phyloP scores from a whole-genome alignment of 2,113 vertebrate species.

The Conger conger region DNA sequence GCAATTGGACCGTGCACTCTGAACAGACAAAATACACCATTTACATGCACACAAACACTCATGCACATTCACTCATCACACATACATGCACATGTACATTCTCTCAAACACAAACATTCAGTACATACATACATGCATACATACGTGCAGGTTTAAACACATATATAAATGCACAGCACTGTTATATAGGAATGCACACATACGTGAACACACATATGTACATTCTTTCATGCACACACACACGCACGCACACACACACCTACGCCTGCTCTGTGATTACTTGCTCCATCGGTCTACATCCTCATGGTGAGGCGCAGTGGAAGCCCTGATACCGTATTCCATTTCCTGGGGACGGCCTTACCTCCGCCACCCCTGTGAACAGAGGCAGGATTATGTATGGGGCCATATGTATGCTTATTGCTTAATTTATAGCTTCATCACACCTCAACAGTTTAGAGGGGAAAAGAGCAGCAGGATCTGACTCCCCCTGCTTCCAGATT shows the following conservation, averaged over 20 bases:
- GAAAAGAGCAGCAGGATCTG: background rate
- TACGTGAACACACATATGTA: background rate
- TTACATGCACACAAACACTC: background rate
- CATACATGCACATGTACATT: background rate
- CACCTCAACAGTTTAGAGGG: background rate
- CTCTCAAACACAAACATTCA: no score
- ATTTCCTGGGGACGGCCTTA: background rate
- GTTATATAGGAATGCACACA: no score
- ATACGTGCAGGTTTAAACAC: no score
- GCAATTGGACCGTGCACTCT: background rate
- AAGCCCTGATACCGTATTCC: background rate
- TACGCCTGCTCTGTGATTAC: conserved; percentile 10
- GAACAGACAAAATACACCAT: background rate
- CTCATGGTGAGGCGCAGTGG: background rate
- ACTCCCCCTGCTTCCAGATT: background rate
- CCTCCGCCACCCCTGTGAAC: background rate
- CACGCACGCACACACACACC: conserved; percentile 11
- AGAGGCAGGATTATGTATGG: background rate
- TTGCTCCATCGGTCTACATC: background rate
- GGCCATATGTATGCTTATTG: conserved; percentile 6
- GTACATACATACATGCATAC: no score
- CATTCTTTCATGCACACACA: conserved; percentile 10
- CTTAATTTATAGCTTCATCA: conserved; percentile 23
- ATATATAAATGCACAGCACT: no score
- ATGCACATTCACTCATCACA: no score